Percentiles rank a stretch among this genome's conserved stretches.
phyloP scores from a whole-genome alignment of 2,888 invertebrate species.

The Tanytarsus gracilentus region DNA sequence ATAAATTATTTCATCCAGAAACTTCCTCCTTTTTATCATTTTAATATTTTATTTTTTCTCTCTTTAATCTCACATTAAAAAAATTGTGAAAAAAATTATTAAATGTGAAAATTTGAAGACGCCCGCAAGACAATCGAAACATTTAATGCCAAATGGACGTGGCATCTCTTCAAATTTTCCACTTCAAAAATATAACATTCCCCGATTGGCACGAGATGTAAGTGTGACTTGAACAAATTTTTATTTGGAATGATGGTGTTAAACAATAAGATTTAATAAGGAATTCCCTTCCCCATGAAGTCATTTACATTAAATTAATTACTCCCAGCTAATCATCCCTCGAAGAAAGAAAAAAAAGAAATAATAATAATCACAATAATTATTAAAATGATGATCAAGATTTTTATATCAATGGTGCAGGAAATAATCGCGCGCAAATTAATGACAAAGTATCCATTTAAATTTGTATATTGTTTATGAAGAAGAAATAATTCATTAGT shows the following conservation, averaged over 20 bases:
- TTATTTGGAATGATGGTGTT: background rate
- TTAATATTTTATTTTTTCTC: background rate
- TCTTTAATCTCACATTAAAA: background rate
- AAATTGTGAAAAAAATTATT: background rate
- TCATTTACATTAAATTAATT: background rate
- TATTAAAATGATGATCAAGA: no score
- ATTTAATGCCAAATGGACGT: slow-evolving; percentile 24
- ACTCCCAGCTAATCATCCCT: background rate
- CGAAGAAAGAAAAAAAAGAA: no score
- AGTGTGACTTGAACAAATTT: background rate
- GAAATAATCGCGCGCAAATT: no score
- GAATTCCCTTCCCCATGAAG: background rate
- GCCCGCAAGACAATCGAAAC: slow-evolving; percentile 22
- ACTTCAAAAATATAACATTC: slow-evolving; percentile 21
- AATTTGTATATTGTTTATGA: no score
- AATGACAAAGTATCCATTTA: no score
- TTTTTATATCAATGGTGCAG: no score
- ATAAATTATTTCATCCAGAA: no score
- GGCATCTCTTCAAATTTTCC: slow-evolving; percentile 1
- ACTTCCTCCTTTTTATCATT: background rate
- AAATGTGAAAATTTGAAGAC: background rate
- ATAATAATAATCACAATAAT: no score
- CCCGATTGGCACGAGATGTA: slow-evolving; percentile 25
- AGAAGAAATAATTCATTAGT: no score
- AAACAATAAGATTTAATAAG: background rate